Conservation (phyloP, 2,113 vertebrate genomes). For the Lethenteron camtschaticum region DNA sequence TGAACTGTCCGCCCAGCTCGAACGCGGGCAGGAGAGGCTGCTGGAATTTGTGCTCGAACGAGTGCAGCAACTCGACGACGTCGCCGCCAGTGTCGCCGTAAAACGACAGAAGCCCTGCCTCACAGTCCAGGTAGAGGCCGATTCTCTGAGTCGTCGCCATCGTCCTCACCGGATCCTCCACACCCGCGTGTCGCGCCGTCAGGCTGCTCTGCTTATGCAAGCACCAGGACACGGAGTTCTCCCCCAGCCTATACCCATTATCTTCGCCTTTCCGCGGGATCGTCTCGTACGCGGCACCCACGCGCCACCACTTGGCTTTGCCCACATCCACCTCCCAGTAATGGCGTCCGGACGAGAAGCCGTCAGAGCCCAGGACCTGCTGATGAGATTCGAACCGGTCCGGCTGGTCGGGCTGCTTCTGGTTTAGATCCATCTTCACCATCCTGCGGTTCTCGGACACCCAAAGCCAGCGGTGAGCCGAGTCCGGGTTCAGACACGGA, state of each 20-base stretch:
- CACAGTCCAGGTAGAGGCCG: too few relatives aligned
- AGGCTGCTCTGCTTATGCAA: constrained; percentile 30
- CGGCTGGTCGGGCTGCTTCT: not conserved
- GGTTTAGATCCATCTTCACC: not conserved
- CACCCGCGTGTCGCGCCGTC: too few relatives aligned
- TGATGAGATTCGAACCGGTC: constrained; percentile 40
- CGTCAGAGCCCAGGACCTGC: constrained; percentile 47
- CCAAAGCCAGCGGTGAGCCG: not conserved
- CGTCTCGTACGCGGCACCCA: constrained; percentile 48
- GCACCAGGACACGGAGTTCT: constrained; percentile 63
- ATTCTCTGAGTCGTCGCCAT: too few relatives aligned
- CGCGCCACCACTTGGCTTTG: constrained; percentile 37
- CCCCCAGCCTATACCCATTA: constrained; percentile 48
- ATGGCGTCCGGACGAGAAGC: constrained; percentile 43
- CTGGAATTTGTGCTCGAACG: too few relatives aligned
- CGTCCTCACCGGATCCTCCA: too few relatives aligned
- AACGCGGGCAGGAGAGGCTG: too few relatives aligned
- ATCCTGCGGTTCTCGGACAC: not conserved
- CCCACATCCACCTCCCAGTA: constrained; percentile 80
- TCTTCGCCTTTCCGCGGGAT: constrained; percentile 35
- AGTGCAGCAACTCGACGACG: too few relatives aligned
- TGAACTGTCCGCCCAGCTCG: too few relatives aligned
- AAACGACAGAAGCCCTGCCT: too few relatives aligned
- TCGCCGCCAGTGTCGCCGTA: too few relatives aligned
- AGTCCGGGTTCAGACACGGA: not conserved